Base-by-base conservation (phyloP, 2,888 invertebrate genomes). In the Elgonia sp. region DNA sequence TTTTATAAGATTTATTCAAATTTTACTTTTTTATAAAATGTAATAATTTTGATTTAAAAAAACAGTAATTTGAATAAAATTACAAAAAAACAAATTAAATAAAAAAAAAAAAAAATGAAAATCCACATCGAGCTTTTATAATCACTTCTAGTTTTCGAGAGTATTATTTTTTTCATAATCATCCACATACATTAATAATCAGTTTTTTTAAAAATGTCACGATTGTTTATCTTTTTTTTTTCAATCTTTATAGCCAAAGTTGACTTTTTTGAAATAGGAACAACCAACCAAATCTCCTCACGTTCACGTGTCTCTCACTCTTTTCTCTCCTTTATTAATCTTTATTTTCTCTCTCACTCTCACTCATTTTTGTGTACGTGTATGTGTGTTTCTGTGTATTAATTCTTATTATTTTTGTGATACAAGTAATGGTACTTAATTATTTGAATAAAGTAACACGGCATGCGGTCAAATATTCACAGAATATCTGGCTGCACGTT, bases 361-460 rank as follows among this genome's bases (percentile, higher is more conserved):
- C 37, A 1, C 40, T 60, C 16, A 37, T 29, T 79, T 39, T 80
- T 88, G 88, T 89, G 84, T 89, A 75, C 46, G 88, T 91, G 89
- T 91, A 84, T 82, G 63, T 85, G 88, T 91, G 85, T 90, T 79
- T 90, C 87, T 91, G 92, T 92, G 91, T 92, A 92, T 93, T 92
- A 92, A 92, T 93, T 91, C 90, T 93, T 92, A 93, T 93, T 93
- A 93, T n/a, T 83, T 93, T 93, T 93, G 93, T 92, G 93, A 93
- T 93, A 93, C 92, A 93, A 93, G 93, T 93, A 94, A 93, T 94
- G 93, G 92, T 89, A 88, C 93, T 93, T 93, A 93, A 93, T 93
- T 94, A 93, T 93, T 93, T 92, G 92, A 93, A 94, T 93, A 93
- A 94, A 94, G 93, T 94, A 93, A 94, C 93, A 93, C 93, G 92